Base-by-base conservation (phyloP, 2,888 invertebrate species). In the Xanthia icteritia region DNA sequence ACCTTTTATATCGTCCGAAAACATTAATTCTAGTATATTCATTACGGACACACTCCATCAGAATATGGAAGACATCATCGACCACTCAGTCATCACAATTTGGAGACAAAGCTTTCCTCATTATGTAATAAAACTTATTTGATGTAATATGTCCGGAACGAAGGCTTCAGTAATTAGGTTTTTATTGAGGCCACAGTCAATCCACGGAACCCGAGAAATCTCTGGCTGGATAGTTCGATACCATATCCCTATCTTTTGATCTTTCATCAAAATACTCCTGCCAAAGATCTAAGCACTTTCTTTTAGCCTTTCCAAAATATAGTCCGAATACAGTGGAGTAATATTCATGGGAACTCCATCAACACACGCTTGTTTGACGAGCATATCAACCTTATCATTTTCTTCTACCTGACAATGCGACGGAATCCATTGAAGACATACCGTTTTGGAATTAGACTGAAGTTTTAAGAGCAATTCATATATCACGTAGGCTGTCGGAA, bases 381-480 rank as follows among this genome's bases (percentile, higher is more conserved):
- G 36, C 36, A 39, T 42, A 27, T 71, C 65, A 31, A 65, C 39
- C 27, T 9, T 39, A 45, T 76, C 54, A 54, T 67, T 73, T 39
- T 36, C 17, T 20, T 67, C 17, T 27, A 31, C 36, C 13, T 61
- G 15, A 42, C 48, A 17, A 56, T 63, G 67, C 9, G 67, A 73
- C 36, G 67, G 63, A 56, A 68, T 77, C 73, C 61, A 67, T 51
- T 60, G 23, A 17, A 45, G 15, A 45, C 5, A 45, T 45, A 65
- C 60, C 5, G 51, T 60, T 51, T 76, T 60, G 20, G 39, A 51
- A 74, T 61, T 31, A 8, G 56, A 56, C 8, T 45, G 4, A 45
- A 45, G 15, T 5, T 45, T 5, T 45, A 45, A 45, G 36, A 76
- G 36, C 6, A 27, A 72, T 60, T 65, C 51, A 27, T 39, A n/a